phyloP scores from a whole-genome alignment of 1,140 invertebrate species.

The Pseudomyrmex concolor region DNA sequence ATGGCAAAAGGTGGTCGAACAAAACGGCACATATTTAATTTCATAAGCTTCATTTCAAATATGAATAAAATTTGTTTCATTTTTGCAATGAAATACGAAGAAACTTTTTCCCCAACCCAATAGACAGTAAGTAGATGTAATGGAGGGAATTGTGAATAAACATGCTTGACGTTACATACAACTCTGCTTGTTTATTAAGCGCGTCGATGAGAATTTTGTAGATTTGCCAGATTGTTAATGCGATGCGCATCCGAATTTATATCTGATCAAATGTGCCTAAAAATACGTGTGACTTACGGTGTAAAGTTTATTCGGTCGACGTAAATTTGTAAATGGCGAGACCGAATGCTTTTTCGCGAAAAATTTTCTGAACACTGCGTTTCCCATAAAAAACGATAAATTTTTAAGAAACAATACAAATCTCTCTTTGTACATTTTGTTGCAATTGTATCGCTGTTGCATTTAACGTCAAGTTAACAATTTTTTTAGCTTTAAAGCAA shows the following conservation, averaged over 20 bases:
- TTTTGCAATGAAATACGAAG: too few species aligned
- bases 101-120: too few species aligned
- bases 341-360: not conserved
- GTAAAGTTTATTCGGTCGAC: conserved; percentile 28
- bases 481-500: conserved; percentile 5
- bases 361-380: too few species aligned
- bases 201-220: conserved; percentile 30
- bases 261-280: conserved; percentile 40
- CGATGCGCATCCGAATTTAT: conserved; percentile 55
- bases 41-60: too few species aligned
- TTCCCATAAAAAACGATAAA: not conserved
- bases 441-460: not conserved
- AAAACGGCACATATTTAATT: too few species aligned
- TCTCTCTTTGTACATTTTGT: too few species aligned
- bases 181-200: conserved; percentile 41
- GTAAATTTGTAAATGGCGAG: conserved; percentile 22
- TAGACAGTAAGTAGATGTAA: not conserved
- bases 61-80: too few species aligned
- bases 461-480: conserved; percentile 1
- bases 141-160: not conserved
- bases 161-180: conserved; percentile 23
- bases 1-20: too few species aligned
- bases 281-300: conserved; percentile 24
- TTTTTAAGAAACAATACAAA: too few species aligned
- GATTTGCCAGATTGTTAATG: conserved; percentile 53